Conservation (phyloP, 1,140 invertebrate genomes). For the Eriosoma lanigerum region DNA sequence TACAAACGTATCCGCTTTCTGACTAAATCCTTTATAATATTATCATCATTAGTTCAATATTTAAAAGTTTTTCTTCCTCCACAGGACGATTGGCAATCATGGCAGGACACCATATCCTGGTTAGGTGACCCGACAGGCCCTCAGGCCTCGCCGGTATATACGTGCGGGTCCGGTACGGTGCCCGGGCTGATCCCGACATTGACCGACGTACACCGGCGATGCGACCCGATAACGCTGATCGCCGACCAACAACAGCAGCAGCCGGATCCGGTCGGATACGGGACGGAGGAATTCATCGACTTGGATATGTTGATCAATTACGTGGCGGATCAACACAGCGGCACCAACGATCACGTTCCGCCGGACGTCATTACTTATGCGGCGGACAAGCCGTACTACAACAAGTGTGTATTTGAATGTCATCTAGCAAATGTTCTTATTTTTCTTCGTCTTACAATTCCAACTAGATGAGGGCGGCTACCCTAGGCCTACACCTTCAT, state of each 20-base stretch:
- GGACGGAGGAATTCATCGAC: constrained; percentile 60
- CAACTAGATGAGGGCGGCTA: no score
- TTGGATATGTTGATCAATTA: constrained; percentile 60
- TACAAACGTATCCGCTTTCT: no score
- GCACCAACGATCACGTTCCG: neutral
- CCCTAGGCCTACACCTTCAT: no score
- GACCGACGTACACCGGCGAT: neutral
- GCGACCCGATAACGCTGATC: neutral
- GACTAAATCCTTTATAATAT: no score
- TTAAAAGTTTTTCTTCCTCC: constrained; percentile 54
- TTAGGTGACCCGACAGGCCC: constrained; percentile 58
- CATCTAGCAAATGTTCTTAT: no score
- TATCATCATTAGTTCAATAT: no score
- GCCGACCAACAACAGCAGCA: neutral
- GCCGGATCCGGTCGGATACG: constrained; percentile 48
- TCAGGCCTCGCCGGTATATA: constrained; percentile 56
- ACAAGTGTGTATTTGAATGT: neutral
- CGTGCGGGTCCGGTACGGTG: constrained; percentile 50
- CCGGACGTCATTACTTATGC: neutral
- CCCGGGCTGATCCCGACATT: neutral
- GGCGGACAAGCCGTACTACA: neutral
- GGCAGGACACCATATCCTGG: constrained; percentile 59
- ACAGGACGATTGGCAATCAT: constrained; percentile 62
- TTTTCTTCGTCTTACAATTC: no score
- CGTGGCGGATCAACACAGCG: constrained; percentile 59